phyloP scores from a whole-genome alignment of 2,888 invertebrate genomes.

The Leucoptera coffeella region DNA sequence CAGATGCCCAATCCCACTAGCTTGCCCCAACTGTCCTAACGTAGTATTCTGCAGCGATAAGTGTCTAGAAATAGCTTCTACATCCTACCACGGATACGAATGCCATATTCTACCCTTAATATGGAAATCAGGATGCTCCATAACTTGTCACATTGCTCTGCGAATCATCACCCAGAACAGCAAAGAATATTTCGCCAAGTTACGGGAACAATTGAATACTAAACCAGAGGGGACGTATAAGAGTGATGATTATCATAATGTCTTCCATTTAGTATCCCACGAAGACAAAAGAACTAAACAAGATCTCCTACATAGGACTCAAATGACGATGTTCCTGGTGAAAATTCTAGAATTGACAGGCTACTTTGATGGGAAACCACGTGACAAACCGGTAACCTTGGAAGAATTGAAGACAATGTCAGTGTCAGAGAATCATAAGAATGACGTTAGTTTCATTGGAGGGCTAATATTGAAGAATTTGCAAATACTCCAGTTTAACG shows the following conservation, averaged over 20 bases:
- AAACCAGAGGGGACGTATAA: slow-evolving; percentile 22
- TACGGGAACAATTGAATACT: slow-evolving; percentile 40
- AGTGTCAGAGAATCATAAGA: slow-evolving; percentile 31
- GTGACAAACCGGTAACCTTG: slow-evolving; percentile 24
- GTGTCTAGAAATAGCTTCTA: slow-evolving; percentile 57
- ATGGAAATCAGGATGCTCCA: slow-evolving; percentile 71
- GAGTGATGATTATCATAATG: slow-evolving; percentile 56
- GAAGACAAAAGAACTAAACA: slow-evolving; percentile 59
- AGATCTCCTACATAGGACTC: slow-evolving; percentile 69
- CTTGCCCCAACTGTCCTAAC: slow-evolving; percentile 63
- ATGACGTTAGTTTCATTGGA: slow-evolving; percentile 53
- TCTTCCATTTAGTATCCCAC: slow-evolving; percentile 66
- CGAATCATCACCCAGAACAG: slow-evolving; percentile 62
- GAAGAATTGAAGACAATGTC: slow-evolving; percentile 30
- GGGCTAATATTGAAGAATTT: slow-evolving; percentile 64
- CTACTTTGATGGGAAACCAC: slow-evolving; percentile 53
- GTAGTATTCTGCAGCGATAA: slow-evolving; percentile 70
- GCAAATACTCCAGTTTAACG: slow-evolving; percentile 77
- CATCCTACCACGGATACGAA: slow-evolving; percentile 61
- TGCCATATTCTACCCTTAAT: slow-evolving; percentile 64
- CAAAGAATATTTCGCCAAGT: slow-evolving; percentile 49
- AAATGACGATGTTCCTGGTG: slow-evolving; percentile 70
- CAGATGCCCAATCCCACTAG: slow-evolving; percentile 57
- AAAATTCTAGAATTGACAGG: slow-evolving; percentile 59
- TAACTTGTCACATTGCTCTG: slow-evolving; percentile 74